Conservation (phyloP, 37 sponge, comb jelly and placozoan genomes). For the Oscarella lobularis region DNA sequence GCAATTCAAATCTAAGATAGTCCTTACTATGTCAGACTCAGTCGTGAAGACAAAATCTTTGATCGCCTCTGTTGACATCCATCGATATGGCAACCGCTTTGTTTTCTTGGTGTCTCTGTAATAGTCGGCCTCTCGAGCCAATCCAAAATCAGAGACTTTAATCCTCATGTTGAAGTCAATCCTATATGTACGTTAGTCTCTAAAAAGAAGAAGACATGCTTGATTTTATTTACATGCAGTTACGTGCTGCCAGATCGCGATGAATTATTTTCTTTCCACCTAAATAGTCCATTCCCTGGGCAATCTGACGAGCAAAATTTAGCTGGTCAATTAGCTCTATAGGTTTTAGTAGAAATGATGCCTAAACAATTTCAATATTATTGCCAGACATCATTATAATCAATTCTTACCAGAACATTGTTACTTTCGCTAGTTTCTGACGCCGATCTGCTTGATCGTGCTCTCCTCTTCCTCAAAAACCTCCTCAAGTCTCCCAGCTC, state of each 20-base stretch:
- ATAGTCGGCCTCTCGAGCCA: no score
- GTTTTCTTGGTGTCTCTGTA: no score
- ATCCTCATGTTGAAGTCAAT: no score
- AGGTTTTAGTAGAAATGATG: neutral
- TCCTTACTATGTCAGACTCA: no score
- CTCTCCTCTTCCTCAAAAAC: neutral
- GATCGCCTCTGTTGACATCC: no score
- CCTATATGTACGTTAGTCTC: no score
- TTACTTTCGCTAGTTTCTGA: neutral
- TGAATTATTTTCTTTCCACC: slow-evolving; percentile 22
- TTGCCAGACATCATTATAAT: neutral
- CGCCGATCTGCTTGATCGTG: neutral
- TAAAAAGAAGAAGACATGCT: no score
- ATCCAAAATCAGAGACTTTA: no score
- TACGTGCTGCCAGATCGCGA: slow-evolving; percentile 39
- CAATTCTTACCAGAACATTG: no score
- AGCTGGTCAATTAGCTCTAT: neutral
- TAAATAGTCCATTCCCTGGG: slow-evolving; percentile 37
- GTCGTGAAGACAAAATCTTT: no score
- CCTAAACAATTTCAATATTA: neutral
- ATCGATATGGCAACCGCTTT: no score
- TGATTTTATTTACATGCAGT: slow-evolving; percentile 32
- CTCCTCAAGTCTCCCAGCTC: neutral
- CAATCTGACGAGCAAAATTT: slow-evolving; percentile 20
- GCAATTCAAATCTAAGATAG: no score